Conservation (phyloP, 1,140 invertebrate species). For the Drosophila virilis region DNA sequence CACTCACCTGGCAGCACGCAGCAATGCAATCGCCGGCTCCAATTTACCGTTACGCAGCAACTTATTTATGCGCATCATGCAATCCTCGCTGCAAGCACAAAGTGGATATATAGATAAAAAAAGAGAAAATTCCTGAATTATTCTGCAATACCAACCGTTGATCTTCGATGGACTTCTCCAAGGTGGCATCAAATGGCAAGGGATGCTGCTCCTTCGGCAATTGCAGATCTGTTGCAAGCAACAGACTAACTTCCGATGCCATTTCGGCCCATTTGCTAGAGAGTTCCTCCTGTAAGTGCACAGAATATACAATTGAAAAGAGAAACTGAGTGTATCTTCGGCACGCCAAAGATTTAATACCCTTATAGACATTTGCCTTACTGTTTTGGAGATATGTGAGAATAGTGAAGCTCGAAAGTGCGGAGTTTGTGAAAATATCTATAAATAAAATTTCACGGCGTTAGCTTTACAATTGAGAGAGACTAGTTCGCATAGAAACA, state of each 20-base stretch:
- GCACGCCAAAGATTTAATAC: too few relatives aligned
- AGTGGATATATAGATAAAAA: slow-evolving; percentile 26
- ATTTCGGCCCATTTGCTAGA: slow-evolving; percentile 90
- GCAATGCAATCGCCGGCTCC: slow-evolving; percentile 91
- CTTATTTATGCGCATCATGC: slow-evolving; percentile 94
- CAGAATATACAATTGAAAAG: background rate
- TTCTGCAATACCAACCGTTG: slow-evolving; percentile 89
- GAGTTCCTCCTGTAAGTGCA: slow-evolving; percentile 82
- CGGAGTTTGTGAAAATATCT: too few relatives aligned
- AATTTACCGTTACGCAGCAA: slow-evolving; percentile 89
- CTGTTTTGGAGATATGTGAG: too few relatives aligned
- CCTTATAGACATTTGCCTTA: too few relatives aligned
- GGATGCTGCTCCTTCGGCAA: slow-evolving; percentile 86
- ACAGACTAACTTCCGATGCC: slow-evolving; percentile 88
- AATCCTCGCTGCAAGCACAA: slow-evolving; percentile 88
- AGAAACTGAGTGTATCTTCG: too few relatives aligned
- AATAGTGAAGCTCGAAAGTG: too few relatives aligned
- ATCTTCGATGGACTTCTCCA: slow-evolving; percentile 92
- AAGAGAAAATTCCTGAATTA: background rate
- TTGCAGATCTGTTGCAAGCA: slow-evolving; percentile 86
- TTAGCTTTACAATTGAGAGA: too few relatives aligned
- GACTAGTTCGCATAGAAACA: too few relatives aligned
- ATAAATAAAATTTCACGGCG: too few relatives aligned
- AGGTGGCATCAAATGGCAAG: slow-evolving; percentile 94
- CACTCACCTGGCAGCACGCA: slow-evolving; percentile 92